Evolutionary conservation across 1,140 invertebrate species (phyloP).

Genomic region (Drosophila ohnishii): DNA sequence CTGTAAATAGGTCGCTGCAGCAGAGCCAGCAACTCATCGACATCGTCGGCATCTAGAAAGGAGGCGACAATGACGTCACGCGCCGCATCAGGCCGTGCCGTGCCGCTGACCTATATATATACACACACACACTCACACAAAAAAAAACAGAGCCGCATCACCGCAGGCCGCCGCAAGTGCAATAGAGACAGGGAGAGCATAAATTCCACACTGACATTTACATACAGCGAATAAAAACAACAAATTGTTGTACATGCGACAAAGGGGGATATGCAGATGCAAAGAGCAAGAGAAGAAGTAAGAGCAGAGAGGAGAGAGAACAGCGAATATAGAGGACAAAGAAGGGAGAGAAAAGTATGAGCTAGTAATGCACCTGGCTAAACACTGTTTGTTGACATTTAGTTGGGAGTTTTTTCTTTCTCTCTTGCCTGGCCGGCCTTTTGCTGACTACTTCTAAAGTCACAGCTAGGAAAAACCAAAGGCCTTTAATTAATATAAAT

Average conservation of each 20-base stretch:
- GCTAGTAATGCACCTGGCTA: conserved; percentile 17
- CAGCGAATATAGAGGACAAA: neutral
- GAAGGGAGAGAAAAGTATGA: neutral
- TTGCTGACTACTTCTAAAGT: conserved; percentile 33
- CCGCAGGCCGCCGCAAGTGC: conserved; percentile 11
- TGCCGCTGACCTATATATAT: conserved; percentile 77
- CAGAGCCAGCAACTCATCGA: conserved; percentile 36
- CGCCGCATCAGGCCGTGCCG: conserved; percentile 55
- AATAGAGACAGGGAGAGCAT: conserved; percentile 19
- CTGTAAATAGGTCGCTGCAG: conserved; percentile 71
- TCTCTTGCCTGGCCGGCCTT: neutral
- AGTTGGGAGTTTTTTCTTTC: neutral
- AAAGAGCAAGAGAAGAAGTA: neutral
- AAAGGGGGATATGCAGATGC: conserved; percentile 1
- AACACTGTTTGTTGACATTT: conserved; percentile 47
- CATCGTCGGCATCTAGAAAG: conserved; percentile 48
- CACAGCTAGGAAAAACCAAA: conserved; percentile 8
- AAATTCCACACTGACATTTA: conserved; percentile 39
- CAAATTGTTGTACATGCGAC: conserved; percentile 7
- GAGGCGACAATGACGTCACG: conserved; percentile 73
- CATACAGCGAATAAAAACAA: conserved; percentile 21
- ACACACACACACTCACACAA: neutral
- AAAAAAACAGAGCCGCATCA: neutral
- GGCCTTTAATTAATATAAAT: neutral
- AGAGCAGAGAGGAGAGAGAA: neutral